Evolutionary conservation across 2,888 invertebrate genomes (phyloP), one percentile per base, ranked within the genome.

Genomic region (Drosophila villosipedis): DNA sequence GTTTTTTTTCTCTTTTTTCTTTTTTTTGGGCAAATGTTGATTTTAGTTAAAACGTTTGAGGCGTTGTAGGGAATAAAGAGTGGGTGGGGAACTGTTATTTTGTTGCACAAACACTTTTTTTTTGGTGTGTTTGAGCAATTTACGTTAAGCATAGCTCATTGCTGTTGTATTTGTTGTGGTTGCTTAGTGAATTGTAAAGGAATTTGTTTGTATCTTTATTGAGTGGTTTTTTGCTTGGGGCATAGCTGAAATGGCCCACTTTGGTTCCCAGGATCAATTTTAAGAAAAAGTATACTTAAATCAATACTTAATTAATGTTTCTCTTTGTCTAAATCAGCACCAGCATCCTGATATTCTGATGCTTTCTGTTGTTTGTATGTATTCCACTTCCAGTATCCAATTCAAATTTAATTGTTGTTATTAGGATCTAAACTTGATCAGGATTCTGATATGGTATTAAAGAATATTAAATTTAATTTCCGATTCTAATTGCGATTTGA

Each of bases 51-150:
- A 80, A 77, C 80, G 57, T 72, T 64, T 25, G 19, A 25, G 52
- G 64, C 64, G 50, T 62, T 62, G 5, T n/a, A 22, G 10, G 31
- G 43, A 14, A 16, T 30, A 4, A 10, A 39, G 4, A 10, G 35
- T 39, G 14, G 35, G 9, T 10, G 52, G 33, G 16, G 31, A 49
- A 31, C 31, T 43, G 54, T 57, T 69, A 60, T 43, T 43, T 19
- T 67, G 58, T 77, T 80, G 73, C 73, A 73, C 81, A 79, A 79
- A 79, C 63, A 76, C n/a, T n/a, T 25, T 58, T 80, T 79, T 79
- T 79, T 62, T 65, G 39, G 49, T 57, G 43, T 70, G 61, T 71
- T 47, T 69, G 59, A 31, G 35, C 69, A 69, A 59, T 52, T 68
- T 73, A 47, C 35, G 39, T 59, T 41, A 41, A 35, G 58, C 49